phyloP scores from a whole-genome alignment of 92 coral and sea anemone species.

The Parazoanthus darwini region DNA sequence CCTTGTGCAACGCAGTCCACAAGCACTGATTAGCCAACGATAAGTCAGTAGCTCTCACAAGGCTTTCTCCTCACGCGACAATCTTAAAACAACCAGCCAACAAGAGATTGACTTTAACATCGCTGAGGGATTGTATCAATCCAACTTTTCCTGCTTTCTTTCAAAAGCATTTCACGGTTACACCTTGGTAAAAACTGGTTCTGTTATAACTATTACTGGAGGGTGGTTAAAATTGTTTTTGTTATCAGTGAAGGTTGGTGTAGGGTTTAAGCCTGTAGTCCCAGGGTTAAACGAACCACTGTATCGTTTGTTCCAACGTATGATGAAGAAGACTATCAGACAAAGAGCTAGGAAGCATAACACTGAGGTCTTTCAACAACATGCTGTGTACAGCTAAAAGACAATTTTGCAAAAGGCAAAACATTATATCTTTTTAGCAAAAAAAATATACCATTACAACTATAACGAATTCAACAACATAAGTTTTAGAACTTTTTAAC shows the following conservation, averaged over 20 bases:
- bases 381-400: too few relatives aligned
- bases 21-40: background rate
- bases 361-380: background rate
- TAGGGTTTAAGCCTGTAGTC: constrained; percentile 8
- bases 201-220: background rate
- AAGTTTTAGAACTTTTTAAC: background rate
- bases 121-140: background rate
- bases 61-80: background rate
- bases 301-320: constrained; percentile 39
- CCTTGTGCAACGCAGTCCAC: background rate
- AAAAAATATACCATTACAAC: too few relatives aligned
- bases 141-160: background rate
- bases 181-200: constrained; percentile 15
- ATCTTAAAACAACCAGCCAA: background rate
- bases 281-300: constrained; percentile 35
- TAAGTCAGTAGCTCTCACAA: background rate
- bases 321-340: constrained; percentile 1
- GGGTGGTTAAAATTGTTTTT: constrained; percentile 6
- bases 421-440: too few relatives aligned
- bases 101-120: background rate
- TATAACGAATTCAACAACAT: too few relatives aligned
- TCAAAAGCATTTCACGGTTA: background rate
- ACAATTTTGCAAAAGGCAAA: too few relatives aligned
- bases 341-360: constrained; percentile 24
- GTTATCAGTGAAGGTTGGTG: constrained; percentile 6